Evolutionary conservation across 2,113 vertebrate species (phyloP), one percentile per base, ranked within the genome.

Genomic region (Chelonoidis abingdonii): DNA sequence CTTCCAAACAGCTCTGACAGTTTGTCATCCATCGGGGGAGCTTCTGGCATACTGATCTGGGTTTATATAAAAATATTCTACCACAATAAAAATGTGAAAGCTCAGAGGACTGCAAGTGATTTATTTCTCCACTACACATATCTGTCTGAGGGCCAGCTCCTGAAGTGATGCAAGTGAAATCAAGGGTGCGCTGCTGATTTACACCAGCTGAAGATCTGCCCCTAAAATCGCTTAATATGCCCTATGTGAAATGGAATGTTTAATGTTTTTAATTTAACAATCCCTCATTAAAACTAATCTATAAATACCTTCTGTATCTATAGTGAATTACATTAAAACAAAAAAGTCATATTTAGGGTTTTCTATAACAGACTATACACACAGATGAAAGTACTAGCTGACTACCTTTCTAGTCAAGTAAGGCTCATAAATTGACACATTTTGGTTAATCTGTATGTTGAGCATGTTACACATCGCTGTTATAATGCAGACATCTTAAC

Each of bases 401-500:
- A 89, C 95, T 96, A 92, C 91, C 89, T 98, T 96, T 96, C 86
- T 93, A 97, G 93, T 94, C 83, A 96, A 98, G 87, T 83, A 84
- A 90, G 83, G 41, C 94, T 97, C 92, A 78, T 97, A 97, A 98
- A 97, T 96, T 95, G 97, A 97, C 97, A 95, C 90, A 92, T 98
- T 98, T 96, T 94, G 92, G 93, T 97, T 97, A 95, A 97, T 98
- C 96, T 97, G 94, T 96, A 98, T 96, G 93, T 97, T 94, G 89
- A 89, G 78, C 92, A 4, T 97, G 93, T 92, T 97, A 92, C 89
- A 96, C 85, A 93, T 96, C 97, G 80, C 90, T 94, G 89, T 96
- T 95, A 72, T 84, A 97, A 98, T 94, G 97, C 93, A 94, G 95
- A 80, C 97, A 97, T 98, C 97, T 98, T 97, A 98, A 98, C 96